These are phyloP conservation scores for Sapajus apella DNA, from an alignment of 2,113 vertebrate genomes.

Conservation along the genomic window DNA sequence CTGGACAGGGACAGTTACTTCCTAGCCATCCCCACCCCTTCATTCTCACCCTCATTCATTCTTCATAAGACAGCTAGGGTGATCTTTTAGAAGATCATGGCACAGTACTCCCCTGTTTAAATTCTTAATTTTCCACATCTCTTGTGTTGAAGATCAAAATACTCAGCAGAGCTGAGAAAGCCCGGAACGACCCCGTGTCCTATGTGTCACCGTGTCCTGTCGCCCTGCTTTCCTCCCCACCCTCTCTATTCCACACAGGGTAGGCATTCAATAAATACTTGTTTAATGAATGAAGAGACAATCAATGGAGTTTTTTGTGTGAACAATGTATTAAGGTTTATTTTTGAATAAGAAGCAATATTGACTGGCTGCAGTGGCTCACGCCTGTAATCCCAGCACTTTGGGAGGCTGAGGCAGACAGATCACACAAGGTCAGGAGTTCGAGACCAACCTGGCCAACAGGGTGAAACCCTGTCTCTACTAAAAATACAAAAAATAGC, in stretches of 20 bases:
- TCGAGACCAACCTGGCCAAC: too few species aligned
- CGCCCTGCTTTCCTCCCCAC: too few species aligned
- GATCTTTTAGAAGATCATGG: not conserved
- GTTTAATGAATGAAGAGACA: not conserved
- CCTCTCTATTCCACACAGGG: not conserved
- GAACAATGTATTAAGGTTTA: not conserved
- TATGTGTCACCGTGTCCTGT: fast-evolving
- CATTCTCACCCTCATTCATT: not conserved
- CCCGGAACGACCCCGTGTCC: not conserved
- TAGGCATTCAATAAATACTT: not conserved
- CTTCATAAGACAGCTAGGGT: not conserved
- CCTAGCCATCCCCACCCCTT: not conserved
- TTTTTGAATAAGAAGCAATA: not conserved
- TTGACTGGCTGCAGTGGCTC: too few species aligned
- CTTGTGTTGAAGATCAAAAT: not conserved
- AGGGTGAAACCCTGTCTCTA: too few species aligned
- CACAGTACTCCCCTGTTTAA: not conserved
- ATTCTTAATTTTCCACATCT: not conserved
- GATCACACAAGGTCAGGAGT: too few species aligned
- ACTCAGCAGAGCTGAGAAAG: not conserved
- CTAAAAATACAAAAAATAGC: too few species aligned
- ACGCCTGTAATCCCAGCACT: too few species aligned
- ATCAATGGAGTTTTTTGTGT: not conserved
- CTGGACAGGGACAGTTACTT: not conserved
- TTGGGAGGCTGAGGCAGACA: too few species aligned